phyloP scores from a whole-genome alignment of 2,888 invertebrate genomes.

The Xestia c-nigrum region DNA sequence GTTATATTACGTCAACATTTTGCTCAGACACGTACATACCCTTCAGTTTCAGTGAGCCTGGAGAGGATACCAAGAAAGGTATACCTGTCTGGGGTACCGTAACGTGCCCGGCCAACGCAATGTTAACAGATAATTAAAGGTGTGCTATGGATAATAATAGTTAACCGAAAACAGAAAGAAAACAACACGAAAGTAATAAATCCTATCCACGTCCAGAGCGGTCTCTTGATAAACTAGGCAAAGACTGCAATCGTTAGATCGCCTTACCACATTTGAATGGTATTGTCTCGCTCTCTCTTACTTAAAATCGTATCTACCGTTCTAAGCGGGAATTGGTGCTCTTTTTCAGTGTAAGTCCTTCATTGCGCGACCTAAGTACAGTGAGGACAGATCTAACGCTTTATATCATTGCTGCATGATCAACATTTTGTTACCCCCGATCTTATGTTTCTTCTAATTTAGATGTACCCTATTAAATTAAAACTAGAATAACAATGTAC shows the following conservation, averaged over 20 bases:
- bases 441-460: neutral
- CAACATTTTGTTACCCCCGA: neutral
- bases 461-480: neutral
- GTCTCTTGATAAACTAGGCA: neutral
- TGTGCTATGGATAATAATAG: slow-evolving; percentile 11
- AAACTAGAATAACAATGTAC: neutral
- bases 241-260: neutral
- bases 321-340: neutral
- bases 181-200: neutral
- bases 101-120: slow-evolving; percentile 29
- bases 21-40: slow-evolving; percentile 49
- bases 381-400: neutral
- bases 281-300: neutral
- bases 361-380: neutral
- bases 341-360: neutral
- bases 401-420: neutral
- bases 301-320: neutral
- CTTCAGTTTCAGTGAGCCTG: slow-evolving; percentile 41
- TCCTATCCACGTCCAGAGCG: neutral
- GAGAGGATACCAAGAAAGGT: slow-evolving; percentile 46
- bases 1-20: slow-evolving; percentile 33
- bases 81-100: slow-evolving; percentile 24
- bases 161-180: neutral
- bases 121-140: slow-evolving; percentile 39
- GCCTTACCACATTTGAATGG: neutral